These are phyloP conservation scores for Cyphomyrus discorhynchus DNA, from an alignment of 2,113 vertebrate species.

Conservation along the genomic window DNA sequence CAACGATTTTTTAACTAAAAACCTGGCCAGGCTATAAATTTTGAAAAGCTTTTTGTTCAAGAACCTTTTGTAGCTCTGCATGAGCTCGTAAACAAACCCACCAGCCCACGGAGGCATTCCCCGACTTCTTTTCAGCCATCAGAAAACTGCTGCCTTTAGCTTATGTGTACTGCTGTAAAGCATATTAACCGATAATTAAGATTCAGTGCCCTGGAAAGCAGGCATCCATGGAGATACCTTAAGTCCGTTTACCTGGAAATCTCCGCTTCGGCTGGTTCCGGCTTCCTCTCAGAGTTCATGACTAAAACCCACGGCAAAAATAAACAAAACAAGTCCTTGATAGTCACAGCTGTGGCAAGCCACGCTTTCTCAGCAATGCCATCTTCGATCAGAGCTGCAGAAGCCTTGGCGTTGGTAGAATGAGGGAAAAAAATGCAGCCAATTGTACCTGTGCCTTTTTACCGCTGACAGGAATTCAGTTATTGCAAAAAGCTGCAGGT, in stretches of 20 bases:
- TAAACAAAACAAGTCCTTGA: not conserved
- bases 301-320: not conserved
- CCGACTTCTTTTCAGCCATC: constrained; percentile 25
- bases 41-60: not conserved
- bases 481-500: not conserved
- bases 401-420: not conserved
- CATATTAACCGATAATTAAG: not conserved
- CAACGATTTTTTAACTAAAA: not conserved
- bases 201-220: not conserved
- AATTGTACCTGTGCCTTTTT: not conserved
- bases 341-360: not conserved
- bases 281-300: not conserved
- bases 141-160: constrained; percentile 2
- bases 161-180: constrained; percentile 44
- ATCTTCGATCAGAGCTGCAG: not conserved
- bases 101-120: not conserved
- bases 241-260: not conserved
- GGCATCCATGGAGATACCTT: not conserved
- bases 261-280: not conserved
- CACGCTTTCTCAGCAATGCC: not conserved
- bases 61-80: not conserved
- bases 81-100: not conserved
- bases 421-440: not conserved
- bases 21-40: not conserved
- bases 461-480: not conserved